These are phyloP conservation scores for Notothenia rossii DNA, from an alignment of 2,113 vertebrate species.

Conservation along the genomic window DNA sequence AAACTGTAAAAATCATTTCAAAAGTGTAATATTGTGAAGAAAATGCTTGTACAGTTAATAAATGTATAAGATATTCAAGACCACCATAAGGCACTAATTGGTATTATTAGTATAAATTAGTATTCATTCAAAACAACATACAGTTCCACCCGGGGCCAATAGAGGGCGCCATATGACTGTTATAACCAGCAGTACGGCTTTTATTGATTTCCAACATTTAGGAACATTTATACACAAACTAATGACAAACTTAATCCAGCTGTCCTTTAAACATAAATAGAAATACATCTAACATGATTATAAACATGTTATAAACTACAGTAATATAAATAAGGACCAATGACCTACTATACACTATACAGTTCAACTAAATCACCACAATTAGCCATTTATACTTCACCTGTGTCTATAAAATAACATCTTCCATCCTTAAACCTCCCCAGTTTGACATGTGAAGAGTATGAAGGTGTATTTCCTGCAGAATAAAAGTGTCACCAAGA, in stretches of 20 bases:
- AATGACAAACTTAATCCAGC: background rate
- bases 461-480: background rate
- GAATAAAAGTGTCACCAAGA: background rate
- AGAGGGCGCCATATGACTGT: conserved; percentile 33
- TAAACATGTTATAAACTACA: background rate
- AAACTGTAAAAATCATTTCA: too few relatives aligned
- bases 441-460: fast-evolving
- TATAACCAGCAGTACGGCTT: background rate
- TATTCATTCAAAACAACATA: too few relatives aligned
- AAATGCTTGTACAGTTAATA: too few relatives aligned
- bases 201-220: conserved; percentile 41
- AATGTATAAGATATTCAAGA: too few relatives aligned
- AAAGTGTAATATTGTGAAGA: too few relatives aligned
- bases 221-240: background rate
- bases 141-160: background rate
- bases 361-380: background rate
- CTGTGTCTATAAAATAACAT: background rate
- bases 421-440: too few relatives aligned
- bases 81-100: too few relatives aligned
- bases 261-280: fast-evolving
- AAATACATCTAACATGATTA: fast-evolving
- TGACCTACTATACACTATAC: background rate
- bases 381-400: background rate
- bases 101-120: too few relatives aligned
- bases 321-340: background rate